A percentile compares a stretch with the other conserved stretches of the same genome.
Evolutionary conservation across 2,797 vertebrate species (phyloP).

Genomic region (Sebastes flavidus): DNA sequence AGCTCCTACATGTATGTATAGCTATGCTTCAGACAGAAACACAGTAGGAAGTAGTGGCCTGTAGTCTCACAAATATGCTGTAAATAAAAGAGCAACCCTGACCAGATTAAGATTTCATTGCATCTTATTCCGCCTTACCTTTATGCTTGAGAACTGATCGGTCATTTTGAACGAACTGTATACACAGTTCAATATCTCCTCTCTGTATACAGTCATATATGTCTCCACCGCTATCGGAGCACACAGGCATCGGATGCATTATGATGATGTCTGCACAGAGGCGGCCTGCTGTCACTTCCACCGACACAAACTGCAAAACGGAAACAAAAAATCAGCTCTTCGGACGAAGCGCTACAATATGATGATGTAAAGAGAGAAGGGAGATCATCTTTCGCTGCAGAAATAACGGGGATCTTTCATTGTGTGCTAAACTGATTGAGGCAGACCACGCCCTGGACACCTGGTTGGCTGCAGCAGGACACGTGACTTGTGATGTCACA

Average conservation of each 20-base stretch:
- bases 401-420: conserved; percentile 29
- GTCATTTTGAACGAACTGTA: conserved; percentile 73
- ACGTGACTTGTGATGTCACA: conserved; percentile 17
- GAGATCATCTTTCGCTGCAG: conserved; percentile 24
- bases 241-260: conserved; percentile 70
- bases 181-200: conserved; percentile 78
- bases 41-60: conserved; percentile 1
- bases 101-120: not conserved
- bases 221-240: conserved; percentile 60
- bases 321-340: conserved; percentile 15
- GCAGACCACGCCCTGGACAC: conserved; percentile 57
- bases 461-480: conserved; percentile 46
- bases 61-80: not conserved
- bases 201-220: conserved; percentile 83
- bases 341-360: conserved; percentile 11
- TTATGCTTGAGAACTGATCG: conserved; percentile 72
- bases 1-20: not conserved
- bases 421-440: conserved; percentile 49
- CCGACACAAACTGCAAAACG: not conserved
- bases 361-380: conserved; percentile 10
- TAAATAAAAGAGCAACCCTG: not conserved
- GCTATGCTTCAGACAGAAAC: not conserved
- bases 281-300: not conserved
- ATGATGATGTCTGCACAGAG: not conserved
- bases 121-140: conserved; percentile 65